Base-by-base conservation (phyloP, 2,113 vertebrate genomes). In the Esox niger region DNA sequence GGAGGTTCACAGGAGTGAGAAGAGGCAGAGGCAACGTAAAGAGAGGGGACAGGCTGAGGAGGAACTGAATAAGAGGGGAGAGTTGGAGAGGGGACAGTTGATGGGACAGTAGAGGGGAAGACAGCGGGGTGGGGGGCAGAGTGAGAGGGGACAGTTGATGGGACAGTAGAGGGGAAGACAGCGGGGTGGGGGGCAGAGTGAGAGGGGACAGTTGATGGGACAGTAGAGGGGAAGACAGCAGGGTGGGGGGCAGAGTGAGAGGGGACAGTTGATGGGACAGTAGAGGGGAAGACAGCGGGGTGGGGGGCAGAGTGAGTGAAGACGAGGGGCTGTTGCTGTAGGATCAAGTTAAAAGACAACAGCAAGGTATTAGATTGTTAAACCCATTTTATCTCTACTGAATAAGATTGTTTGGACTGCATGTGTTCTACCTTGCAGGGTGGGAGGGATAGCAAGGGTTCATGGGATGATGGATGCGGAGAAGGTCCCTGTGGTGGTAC, bases 1-100 rank as follows among this genome's bases (percentile, higher is more conserved):
- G 92, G 38, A 7, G 79, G 91, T 1, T 96, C 95, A 66, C 86
- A 82, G 73, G 87, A 84, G 66, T 93, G 93, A 1, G 68, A 4
- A 0, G 71, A 71, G 43, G 62, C 65, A 13, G 64, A 21, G 32
- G 20, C 27, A 0, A 23, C 61, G 20, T 74, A 54, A 0, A 55
- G 7, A 31, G 66, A 33, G 5, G 57, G 17, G 25, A 58, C 59
- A 55, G 75, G 23, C 32, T 56, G 46, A 0, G 10, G 61, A 66
- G 66, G 69, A 8, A 74, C 69, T 56, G 82, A 69, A 67, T 76
- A 79, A 55, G 82, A 25, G 27, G 79, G 64, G 10, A 60, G 54
- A 23, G 32, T 23, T 1, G 4, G 58, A 32, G 31, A 6, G 26
- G 67, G 62, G 0, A 56, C 69, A 0, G 77, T 27, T 6, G 29